Base-by-base conservation (phyloP, 2,113 vertebrate genomes). In the Vulpes vulpes region DNA sequence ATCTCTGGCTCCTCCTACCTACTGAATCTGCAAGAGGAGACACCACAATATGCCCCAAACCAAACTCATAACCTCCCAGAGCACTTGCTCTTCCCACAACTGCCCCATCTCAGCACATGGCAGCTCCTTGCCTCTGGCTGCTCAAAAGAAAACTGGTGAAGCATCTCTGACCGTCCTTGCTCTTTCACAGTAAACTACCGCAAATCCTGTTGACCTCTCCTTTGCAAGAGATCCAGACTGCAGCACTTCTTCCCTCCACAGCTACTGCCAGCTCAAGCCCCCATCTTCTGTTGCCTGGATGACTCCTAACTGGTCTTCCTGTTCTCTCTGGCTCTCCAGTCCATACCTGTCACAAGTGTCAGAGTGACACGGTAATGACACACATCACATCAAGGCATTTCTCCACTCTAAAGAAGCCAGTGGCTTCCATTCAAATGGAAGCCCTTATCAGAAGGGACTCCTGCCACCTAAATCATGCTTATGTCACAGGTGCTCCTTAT, bases 221-320 rank as follows among this genome's bases (percentile, higher is more conserved):
- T 94, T 87, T 10, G 30, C 81, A 67, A 43, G 27, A 81, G 74
- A 92, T 53, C 12, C 38, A 94, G 65, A 95, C 83, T 76, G 57
- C 30, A 65, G 89, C 71, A 53, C 4, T 38, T 93, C 59, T 89
- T 32, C 92, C 23, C 25, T 83, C 74, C 35, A 76, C 15, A 35
- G 71, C 79, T 92, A 17, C 19, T 8, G 9, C 67, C 55, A 17
- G 60, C 7, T 14, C 20, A n/a, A 76, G 38, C 16, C 78, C 43
- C 35, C 11, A 11, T 23, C 53, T 55, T 53, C 32, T 79, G 30
- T 15, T 38, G 35, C 57, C 67, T 71, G 38, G n/a, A 65, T 35
- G 51, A 95, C 38, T 27, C 71, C 64, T 17, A 82, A 20, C 12
- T 53, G 27, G 38, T 86, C 12, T 51, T 20, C 15, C 35, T 69